These are phyloP conservation scores for Pediacus dermestoides DNA, from an alignment of 2,888 invertebrate genomes.

Conservation along the genomic window DNA sequence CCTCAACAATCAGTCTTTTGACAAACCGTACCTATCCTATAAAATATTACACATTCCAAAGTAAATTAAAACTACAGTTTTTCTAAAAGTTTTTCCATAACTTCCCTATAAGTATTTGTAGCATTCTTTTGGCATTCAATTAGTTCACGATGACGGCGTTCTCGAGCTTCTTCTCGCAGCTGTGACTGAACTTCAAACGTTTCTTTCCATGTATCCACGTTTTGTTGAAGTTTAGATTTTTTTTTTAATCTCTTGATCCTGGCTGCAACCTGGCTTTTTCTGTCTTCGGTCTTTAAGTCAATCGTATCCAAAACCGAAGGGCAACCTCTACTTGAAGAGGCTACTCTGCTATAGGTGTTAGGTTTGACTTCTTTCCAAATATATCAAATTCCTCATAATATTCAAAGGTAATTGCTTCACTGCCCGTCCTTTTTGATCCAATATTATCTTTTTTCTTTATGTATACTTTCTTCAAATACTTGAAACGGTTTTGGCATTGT, in stretches of 20 bases:
- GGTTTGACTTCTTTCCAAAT: neutral
- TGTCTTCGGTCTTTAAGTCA: neutral
- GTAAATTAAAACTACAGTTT: neutral
- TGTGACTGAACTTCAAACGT: neutral
- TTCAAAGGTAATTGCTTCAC: neutral
- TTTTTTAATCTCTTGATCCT: no score
- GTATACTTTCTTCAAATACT: conserved; percentile 1
- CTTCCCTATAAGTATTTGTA: conserved; percentile 2
- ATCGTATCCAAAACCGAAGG: neutral
- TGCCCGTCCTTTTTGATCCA: neutral
- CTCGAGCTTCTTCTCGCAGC: conserved; percentile 1
- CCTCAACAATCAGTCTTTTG: no score
- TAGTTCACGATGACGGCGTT: neutral
- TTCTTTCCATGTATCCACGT: neutral
- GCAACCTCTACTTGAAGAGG: conserved; percentile 2
- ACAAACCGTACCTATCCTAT: no score
- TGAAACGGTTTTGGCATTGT: conserved; percentile 1
- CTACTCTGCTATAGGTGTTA: conserved; percentile 1
- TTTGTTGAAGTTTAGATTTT: neutral
- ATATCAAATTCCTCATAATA: conserved; percentile 1
- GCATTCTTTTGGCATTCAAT: neutral
- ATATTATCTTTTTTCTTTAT: conserved; percentile 1
- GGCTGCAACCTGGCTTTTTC: neutral
- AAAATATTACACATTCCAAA: neutral
- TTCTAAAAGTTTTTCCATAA: neutral